Evolutionary conservation across 1,140 invertebrate species (phyloP), one percentile per base, ranked within the genome.

Genomic region (Microplitis mediator): DNA sequence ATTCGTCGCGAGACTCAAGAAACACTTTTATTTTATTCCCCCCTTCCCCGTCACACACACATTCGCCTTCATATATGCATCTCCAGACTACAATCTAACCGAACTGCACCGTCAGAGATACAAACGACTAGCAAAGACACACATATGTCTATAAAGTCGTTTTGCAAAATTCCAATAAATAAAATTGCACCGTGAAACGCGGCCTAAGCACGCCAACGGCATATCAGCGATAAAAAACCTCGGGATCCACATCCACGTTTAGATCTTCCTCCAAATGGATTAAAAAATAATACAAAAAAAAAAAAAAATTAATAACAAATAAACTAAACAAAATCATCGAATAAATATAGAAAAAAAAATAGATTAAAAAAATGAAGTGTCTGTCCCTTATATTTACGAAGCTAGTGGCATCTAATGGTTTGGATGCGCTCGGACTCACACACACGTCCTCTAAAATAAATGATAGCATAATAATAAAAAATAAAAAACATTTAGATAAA

Each of bases 141-240:
- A 23, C 23, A 13, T 60, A 50, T 14, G 35, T 61, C 35, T 61
- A 45, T 56, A 64, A 68, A 64, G 68, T 75, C 71, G 61, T 71
- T 75, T 75, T 65, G 77, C 74, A 78, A 79, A 79, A 77, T 79
- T 65, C 61, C 67, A 78, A 83, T 84, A 82, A 83, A 83, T 82
- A 83, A 85, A 84, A 84, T 83, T 83, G 78, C 77, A 78, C 75
- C 80, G 80, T 84, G 83, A 84, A 86, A 85, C 82, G 83, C 76
- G 76, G 73, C 71, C 54, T 77, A 72, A 56, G 72, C 83, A 84
- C 82, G 84, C 82, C 79, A 85, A 85, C 81, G 76, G 80, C 76
- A 76, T 81, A 85, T 84, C 83, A 85, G 72, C 80, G 77, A 79
- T 78, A 80, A 75, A 51, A 64, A 68, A 60, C 58, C 50, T 51